These are phyloP conservation scores for Coendou prehensilis DNA, from an alignment of 2,797 vertebrate genomes.

Conservation along the genomic window DNA sequence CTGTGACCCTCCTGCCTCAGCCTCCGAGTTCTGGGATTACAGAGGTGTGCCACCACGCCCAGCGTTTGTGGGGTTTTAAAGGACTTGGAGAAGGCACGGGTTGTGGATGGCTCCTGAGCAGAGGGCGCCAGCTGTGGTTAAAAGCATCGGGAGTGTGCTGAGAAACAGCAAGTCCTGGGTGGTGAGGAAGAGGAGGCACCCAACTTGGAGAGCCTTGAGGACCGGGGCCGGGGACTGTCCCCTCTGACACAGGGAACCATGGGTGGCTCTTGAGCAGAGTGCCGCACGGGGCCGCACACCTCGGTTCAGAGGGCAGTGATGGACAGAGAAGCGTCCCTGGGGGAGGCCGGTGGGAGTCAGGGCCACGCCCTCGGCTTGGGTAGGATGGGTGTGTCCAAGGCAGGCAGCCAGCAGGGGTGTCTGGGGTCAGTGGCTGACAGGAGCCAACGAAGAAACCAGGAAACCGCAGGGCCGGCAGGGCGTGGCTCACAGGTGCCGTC, in stretches of 20 bases:
- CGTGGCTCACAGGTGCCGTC: background rate
- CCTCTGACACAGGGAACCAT: background rate
- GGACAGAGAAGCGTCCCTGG: background rate
- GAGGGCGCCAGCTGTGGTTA: background rate
- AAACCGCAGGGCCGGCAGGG: background rate
- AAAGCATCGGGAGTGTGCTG: background rate
- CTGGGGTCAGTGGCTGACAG: constrained; percentile 36
- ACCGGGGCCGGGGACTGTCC: no score
- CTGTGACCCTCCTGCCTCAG: background rate
- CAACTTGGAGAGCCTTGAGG: background rate
- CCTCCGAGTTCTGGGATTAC: background rate
- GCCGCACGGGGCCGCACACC: no score
- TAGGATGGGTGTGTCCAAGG: background rate
- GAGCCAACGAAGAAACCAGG: constrained; percentile 36
- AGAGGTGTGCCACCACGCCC: background rate
- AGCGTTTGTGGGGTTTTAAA: background rate
- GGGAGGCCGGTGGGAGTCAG: background rate
- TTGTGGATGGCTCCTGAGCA: no score
- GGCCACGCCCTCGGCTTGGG: rapidly evolving
- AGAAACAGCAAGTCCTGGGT: background rate
- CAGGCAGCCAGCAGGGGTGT: background rate
- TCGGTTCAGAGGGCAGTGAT: background rate
- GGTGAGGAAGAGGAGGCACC: background rate
- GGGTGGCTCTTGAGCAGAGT: background rate
- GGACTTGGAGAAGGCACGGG: background rate